A percentile compares a stretch with the other conserved stretches of the same genome.
Evolutionary conservation across 2,113 vertebrate species (phyloP).

Genomic region (Hydropotes inermis): DNA sequence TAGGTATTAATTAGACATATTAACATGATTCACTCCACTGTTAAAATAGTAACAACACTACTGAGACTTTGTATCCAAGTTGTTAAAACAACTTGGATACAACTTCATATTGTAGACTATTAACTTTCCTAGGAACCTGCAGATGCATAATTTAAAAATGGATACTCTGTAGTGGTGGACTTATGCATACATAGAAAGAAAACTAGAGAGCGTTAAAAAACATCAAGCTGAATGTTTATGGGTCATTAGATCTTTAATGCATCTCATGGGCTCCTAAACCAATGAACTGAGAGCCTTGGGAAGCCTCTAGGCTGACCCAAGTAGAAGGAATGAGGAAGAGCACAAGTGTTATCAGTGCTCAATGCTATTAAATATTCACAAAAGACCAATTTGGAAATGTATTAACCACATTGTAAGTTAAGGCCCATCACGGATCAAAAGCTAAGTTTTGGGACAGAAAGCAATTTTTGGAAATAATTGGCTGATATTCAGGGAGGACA

Average conservation of each 20-base stretch:
- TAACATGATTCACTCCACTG: background rate
- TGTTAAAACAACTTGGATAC: no score
- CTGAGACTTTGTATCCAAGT: constrained; percentile 19
- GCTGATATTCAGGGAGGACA: constrained; percentile 34
- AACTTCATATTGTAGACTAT: constrained; percentile 24
- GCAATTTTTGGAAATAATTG: constrained; percentile 23
- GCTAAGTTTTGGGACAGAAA: constrained; percentile 58
- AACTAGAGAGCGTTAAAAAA: constrained; percentile 48
- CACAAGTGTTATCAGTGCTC: constrained; percentile 37
- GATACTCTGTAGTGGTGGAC: background rate
- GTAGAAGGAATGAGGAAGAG: constrained; percentile 56
- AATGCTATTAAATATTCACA: constrained; percentile 58
- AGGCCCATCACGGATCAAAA: constrained; percentile 63
- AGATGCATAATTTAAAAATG: constrained; percentile 50
- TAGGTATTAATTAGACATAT: constrained; percentile 58
- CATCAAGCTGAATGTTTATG: constrained; percentile 42
- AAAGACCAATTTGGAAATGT: constrained; percentile 62
- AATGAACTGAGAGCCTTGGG: constrained; percentile 48
- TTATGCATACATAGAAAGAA: background rate
- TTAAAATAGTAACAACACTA: constrained; percentile 41
- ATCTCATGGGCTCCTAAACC: constrained; percentile 54
- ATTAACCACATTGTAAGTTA: constrained; percentile 59
- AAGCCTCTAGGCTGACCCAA: constrained; percentile 50
- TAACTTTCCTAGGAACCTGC: constrained; percentile 30
- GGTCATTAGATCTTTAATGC: constrained; percentile 61